Base-by-base conservation (phyloP, 2,888 invertebrate genomes). In the Gandaritis pyraliata region DNA sequence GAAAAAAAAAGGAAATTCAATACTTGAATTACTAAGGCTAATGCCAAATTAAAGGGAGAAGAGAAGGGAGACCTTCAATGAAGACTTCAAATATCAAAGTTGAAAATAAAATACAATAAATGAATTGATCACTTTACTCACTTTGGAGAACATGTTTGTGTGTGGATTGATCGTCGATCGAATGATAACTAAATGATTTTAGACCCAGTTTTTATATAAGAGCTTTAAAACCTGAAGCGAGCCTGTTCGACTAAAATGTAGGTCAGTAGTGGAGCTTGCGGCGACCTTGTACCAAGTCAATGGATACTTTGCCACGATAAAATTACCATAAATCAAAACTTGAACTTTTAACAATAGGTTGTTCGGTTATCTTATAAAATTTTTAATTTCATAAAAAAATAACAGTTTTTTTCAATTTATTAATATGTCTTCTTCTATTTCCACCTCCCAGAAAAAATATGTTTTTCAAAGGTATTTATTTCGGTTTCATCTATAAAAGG, bases 61-160 rank as follows among this genome's bases (percentile, higher is more conserved):
- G 41, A 41, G 13, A 41, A 41, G 1, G 41, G 7, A 43, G 16
- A n/a, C 16, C 43, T 16, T 43, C 16, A 11, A 10, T 13, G 11
- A 1, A 33, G 4, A 23, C 3, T 23, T 33, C 10, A 43, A 43
- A 16, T 16, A 16, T 43, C 43, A 43, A 43, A 16, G 43, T 43
- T 43, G 13, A 16, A 43, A 16, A 43, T 41, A 41, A 11, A 13
- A 16, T 43, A 6, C 5, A 33, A 33, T 8, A 33, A 33, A 33
- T 33, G 33, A 33, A 16, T 43, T 43, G 10, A 18, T 45, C 5
- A 23, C 11, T 36, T n/a, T 15, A 76, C 81, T 79, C 69, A 82
- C 82, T 78, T 83, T 80, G 23, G 77, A 75, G 71, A 78, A 78
- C 82, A 81, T 83, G 65, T 54, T 65, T 41, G 38, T 58, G 65